These are phyloP conservation scores for Rhinogobio ventralis DNA, from an alignment of 2,797 vertebrate genomes.

Conservation along the genomic window DNA sequence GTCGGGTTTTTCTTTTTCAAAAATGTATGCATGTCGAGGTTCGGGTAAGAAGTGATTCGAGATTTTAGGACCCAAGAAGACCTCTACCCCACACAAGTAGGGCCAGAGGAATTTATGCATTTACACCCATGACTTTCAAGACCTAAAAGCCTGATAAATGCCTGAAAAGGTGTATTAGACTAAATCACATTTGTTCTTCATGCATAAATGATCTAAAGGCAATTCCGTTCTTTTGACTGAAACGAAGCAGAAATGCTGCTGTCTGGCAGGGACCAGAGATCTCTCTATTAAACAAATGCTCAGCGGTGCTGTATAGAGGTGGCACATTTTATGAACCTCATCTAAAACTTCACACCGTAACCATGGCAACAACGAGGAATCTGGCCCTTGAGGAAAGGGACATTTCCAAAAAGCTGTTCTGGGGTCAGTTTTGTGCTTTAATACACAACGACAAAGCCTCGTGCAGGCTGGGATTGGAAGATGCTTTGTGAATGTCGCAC, in stretches of 20 bases:
- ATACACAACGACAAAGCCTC: not conserved
- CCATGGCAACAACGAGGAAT: conserved; percentile 22
- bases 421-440: not conserved
- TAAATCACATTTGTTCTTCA: not conserved
- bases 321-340: conserved; percentile 16
- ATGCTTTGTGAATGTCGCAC: not conserved
- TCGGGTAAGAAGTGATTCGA: not conserved
- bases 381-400: conserved; percentile 3
- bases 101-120: not conserved
- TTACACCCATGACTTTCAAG: not conserved
- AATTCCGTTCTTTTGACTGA: not conserved
- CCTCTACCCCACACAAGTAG: not conserved
- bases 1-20: not conserved
- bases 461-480: not conserved
- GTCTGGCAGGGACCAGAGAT: not conserved
- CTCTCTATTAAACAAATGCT: not conserved
- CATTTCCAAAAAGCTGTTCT: conserved; percentile 15
- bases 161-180: not conserved
- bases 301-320: not conserved
- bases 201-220: not conserved
- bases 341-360: conserved; percentile 16
- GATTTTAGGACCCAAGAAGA: not conserved
- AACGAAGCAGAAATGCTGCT: not conserved
- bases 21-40: not conserved
- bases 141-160: not conserved